Evolutionary conservation across 2,113 vertebrate species (phyloP), one percentile per base, ranked within the genome.

Genomic region (Anseranas semipalmata): DNA sequence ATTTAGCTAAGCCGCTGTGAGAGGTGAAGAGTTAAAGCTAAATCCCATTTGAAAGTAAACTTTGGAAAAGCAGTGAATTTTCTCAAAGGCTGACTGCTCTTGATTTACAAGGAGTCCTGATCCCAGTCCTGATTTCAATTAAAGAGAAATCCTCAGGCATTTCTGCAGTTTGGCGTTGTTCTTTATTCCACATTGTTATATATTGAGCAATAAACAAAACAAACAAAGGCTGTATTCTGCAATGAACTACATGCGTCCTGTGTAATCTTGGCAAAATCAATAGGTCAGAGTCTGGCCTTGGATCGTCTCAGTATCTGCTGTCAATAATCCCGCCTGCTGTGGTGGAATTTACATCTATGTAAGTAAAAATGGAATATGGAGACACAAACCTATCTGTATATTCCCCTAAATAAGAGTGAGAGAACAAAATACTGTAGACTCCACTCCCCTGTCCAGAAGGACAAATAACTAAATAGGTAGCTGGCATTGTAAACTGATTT

Each of bases 191-290:
- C 84, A 48, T 89, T 70, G 81, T 91, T 96, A 89, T 90, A 91
- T 95, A 96, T 55, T 93, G 87, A 95, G 93, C 96, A 95, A 97
- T 96, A 96, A 95, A 96, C 89, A 93, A 96, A 96, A 83, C 86
- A 96, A 97, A 96, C 78, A 95, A 85, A 89, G 94, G 33, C 86
- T 59, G 62, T 70, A 78, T 77, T 91, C 92, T 89, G 84, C 91
- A 82, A 59, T 89, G 74, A 77, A 52, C 84, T 83, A 45, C 87
- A 76, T 55, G 71, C 4, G 2, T 92, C 87, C 84, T 56, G 45
- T 62, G 89, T 89, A 87, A 71, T 89, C 94, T 58, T 1, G 0
- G 67, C 68, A 94, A 95, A 95, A 96, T 95, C 94, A 74, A 94
- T 95, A 95, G 87, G 96, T 94, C 96, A 85, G 62, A 91, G 81